Evolutionary conservation across 2,888 invertebrate species (phyloP).

Genomic region (Hedya salicella): DNA sequence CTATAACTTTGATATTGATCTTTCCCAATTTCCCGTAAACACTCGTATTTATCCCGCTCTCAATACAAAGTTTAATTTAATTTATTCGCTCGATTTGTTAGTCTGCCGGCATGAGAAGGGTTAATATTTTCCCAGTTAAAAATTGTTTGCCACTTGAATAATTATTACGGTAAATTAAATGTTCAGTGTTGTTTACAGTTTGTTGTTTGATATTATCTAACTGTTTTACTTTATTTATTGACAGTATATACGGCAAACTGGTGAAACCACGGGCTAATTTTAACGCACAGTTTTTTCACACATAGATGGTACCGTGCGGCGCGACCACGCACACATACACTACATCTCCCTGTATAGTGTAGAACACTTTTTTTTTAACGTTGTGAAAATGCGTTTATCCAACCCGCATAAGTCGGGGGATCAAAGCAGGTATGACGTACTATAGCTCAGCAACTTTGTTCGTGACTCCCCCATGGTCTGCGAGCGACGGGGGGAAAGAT

Average conservation of each 20-base stretch:
- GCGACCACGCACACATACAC: no score
- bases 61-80: constrained; percentile 17
- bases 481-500: no score
- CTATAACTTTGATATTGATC: not conserved
- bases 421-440: no score
- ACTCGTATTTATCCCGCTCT: not conserved
- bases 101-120: constrained; percentile 10
- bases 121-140: constrained; percentile 16
- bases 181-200: not conserved
- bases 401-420: no score
- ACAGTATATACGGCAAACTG: not conserved
- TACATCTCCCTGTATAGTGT: no score
- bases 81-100: constrained; percentile 11
- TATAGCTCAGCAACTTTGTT: no score
- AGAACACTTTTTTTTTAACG: no score
- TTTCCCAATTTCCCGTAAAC: not conserved
- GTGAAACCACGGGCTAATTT: no score
- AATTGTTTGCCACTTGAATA: constrained; percentile 28
- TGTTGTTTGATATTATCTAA: not conserved
- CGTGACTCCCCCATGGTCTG: no score
- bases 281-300: no score
- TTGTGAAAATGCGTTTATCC: no score
- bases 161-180: constrained; percentile 1
- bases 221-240: constrained; percentile 1
- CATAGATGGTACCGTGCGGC: no score